These are phyloP conservation scores for Arctopsyche grandis DNA, from an alignment of 1,140 invertebrate genomes.

Conservation along the genomic window DNA sequence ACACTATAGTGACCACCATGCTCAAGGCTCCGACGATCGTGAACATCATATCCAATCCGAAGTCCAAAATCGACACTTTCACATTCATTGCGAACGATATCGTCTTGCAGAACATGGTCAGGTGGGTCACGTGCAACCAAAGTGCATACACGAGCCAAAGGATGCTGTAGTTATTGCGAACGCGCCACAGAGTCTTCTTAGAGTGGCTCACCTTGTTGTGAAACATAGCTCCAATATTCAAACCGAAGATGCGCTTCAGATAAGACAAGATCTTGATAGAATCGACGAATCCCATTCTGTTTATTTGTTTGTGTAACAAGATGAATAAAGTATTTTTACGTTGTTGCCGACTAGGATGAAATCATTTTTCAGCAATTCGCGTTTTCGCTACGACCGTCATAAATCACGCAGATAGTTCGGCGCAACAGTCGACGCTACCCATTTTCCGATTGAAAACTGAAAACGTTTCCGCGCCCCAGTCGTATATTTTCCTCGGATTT, in stretches of 20 bases:
- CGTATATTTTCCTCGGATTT: background rate
- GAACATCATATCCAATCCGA: slow-evolving; percentile 33
- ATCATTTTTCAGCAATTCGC: background rate
- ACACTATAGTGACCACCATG: slow-evolving; percentile 30
- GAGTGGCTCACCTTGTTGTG: background rate
- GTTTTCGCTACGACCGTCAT: background rate
- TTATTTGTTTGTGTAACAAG: background rate
- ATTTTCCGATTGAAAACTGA: slow-evolving; percentile 3
- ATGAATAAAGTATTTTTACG: background rate
- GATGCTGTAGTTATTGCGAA: background rate
- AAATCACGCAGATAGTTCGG: background rate
- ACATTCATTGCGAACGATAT: slow-evolving; percentile 10
- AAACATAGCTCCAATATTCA: background rate
- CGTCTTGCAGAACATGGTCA: background rate
- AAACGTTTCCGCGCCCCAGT: background rate
- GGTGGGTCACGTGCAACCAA: background rate
- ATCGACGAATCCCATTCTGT: slow-evolving; percentile 3
- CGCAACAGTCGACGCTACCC: background rate
- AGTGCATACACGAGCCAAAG: slow-evolving; percentile 19
- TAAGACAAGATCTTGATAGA: slow-evolving; percentile 8
- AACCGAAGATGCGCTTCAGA: slow-evolving; percentile 22
- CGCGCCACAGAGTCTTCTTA: background rate
- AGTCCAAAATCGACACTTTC: slow-evolving; percentile 28
- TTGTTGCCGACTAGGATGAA: background rate
- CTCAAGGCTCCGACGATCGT: slow-evolving; percentile 5